Conservation (phyloP, 2,888 invertebrate species). For the Druceiella hillmani region DNA sequence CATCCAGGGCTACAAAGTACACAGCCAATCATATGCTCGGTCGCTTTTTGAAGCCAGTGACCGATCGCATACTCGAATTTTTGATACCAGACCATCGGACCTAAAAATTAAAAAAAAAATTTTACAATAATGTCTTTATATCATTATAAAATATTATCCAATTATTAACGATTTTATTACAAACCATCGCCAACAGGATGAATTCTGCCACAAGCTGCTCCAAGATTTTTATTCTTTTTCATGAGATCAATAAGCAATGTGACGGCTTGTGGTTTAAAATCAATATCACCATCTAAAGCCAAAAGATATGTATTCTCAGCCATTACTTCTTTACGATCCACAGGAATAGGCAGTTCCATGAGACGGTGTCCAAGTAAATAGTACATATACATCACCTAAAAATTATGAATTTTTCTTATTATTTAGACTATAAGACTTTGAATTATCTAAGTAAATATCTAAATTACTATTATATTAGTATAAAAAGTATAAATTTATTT, state of each 20-base stretch:
- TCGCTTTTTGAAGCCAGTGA: slow-evolving; percentile 90
- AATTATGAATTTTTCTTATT: too few relatives aligned
- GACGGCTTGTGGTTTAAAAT: slow-evolving; percentile 78
- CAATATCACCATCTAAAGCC: slow-evolving; percentile 85
- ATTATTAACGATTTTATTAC: slow-evolving; percentile 8
- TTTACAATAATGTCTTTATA: too few relatives aligned
- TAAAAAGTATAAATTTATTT: too few relatives aligned
- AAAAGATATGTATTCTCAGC: slow-evolving; percentile 80
- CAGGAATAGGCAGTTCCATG: slow-evolving; percentile 59
- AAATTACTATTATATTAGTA: too few relatives aligned
- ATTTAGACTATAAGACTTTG: too few relatives aligned
- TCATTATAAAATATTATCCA: slow-evolving; percentile 2
- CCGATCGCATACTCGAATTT: slow-evolving; percentile 89
- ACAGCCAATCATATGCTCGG: slow-evolving; percentile 85
- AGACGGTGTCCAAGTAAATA: slow-evolving; percentile 78
- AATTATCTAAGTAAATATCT: too few relatives aligned
- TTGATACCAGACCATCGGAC: slow-evolving; percentile 83
- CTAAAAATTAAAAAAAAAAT: slow-evolving; percentile 32
- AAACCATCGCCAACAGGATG: slow-evolving; percentile 74
- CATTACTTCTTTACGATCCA: slow-evolving; percentile 57
- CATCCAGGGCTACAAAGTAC: slow-evolving; percentile 91
- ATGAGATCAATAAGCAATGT: slow-evolving; percentile 76
- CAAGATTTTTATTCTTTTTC: slow-evolving; percentile 75
- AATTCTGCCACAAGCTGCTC: slow-evolving; percentile 86
- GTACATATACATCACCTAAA: slow-evolving; percentile 87